A percentile compares a stretch with the other conserved stretches of the same genome.
Evolutionary conservation across 2,113 vertebrate genomes (phyloP).

Genomic region (Calidris pugnax): DNA sequence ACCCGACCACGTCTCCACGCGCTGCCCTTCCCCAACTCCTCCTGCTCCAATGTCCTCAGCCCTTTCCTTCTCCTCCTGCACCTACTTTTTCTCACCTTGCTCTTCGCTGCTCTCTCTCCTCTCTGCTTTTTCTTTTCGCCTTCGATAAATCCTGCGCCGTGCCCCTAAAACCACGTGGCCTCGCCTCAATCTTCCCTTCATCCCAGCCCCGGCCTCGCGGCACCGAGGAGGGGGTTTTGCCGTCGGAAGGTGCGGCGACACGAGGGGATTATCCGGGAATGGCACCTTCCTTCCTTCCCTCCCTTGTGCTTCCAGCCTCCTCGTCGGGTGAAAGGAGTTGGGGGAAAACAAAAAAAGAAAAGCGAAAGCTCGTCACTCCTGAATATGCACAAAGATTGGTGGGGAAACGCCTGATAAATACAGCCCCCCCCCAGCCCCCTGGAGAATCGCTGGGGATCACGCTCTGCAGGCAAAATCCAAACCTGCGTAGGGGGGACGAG

Average conservation of each 20-base stretch:
- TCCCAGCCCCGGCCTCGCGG: neutral
- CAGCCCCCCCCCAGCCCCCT: neutral
- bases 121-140: neutral
- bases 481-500: neutral
- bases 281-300: neutral
- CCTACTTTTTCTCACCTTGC: neutral
- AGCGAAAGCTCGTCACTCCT: slow-evolving; percentile 48
- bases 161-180: neutral
- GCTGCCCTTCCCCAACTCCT: neutral
- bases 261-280: neutral
- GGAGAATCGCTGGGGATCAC: neutral
- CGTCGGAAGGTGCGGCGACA: neutral
- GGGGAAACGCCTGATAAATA: slow-evolving; percentile 24
- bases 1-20: neutral
- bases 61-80: neutral
- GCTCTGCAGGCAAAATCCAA: slow-evolving; percentile 31
- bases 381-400: slow-evolving; percentile 47
- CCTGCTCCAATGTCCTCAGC: slow-evolving; percentile 4
- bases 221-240: neutral
- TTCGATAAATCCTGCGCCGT: neutral
- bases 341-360: slow-evolving; percentile 6
- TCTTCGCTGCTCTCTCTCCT: neutral
- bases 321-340: too few species aligned
- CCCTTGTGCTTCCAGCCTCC: neutral
- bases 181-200: neutral